Percentiles rank a stretch among this genome's conserved stretches.
phyloP scores from a whole-genome alignment of 2,113 vertebrate genomes.

The Tragulus kanchil region DNA sequence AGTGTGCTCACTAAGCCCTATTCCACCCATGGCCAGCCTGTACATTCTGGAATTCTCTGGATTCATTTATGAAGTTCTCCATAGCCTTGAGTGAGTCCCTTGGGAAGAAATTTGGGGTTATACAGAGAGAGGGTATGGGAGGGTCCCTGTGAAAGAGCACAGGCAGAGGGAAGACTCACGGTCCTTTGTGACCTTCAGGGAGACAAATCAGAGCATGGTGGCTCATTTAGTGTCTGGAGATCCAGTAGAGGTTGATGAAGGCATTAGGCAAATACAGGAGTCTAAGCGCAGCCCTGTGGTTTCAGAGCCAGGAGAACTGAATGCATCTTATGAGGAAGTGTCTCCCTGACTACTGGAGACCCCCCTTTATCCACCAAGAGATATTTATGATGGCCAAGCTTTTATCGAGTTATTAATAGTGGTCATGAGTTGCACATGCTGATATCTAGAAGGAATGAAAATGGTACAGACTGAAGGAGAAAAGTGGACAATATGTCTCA shows the following conservation, averaged over 20 bases:
- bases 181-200: rapidly evolving
- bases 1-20: rapidly evolving
- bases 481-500: rapidly evolving
- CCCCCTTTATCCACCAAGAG: neutral
- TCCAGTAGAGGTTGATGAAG: neutral
- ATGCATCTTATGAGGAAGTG: rapidly evolving
- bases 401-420: rapidly evolving
- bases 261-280: rapidly evolving
- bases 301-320: too few relatives aligned
- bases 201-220: rapidly evolving
- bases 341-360: rapidly evolving
- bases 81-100: rapidly evolving
- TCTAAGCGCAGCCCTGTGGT: rapidly evolving
- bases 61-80: neutral
- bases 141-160: rapidly evolving
- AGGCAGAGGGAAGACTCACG: rapidly evolving
- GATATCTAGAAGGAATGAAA: neutral
- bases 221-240: neutral
- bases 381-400: rapidly evolving
- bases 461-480: neutral
- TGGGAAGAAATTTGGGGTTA: neutral
- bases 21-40: neutral
- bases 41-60: neutral
- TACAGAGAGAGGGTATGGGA: rapidly evolving
- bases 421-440: neutral